Evolutionary conservation across 1,140 invertebrate genomes (phyloP), one percentile per base, ranked within the genome.

Genomic region (Sweltsa coloradensis): DNA sequence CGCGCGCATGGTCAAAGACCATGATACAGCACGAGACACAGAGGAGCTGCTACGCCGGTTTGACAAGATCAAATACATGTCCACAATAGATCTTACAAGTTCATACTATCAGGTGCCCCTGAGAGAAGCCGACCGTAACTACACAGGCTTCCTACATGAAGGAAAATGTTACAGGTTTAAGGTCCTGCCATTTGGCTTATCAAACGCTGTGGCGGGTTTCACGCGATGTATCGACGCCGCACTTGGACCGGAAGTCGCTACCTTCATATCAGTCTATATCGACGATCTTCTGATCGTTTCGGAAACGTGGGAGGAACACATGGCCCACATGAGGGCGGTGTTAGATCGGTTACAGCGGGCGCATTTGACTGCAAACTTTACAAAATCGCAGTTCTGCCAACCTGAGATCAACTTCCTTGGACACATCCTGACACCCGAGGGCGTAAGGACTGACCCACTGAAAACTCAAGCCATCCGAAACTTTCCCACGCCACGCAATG

Each of bases 91-190:
- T 48, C 46, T 67, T 16, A 49, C 45, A 9, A 51, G 52, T 21
- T 55, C 57, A 6, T 65, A 61, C 53, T 64, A 58, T 57, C 63
- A 64, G 49, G 56, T 64, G 11, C 53, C 57, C 0, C 44, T 64
- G 16, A 42, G 34, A 4, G 23, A 46, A 31, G 43, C 57, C 2
- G 57, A 55, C 29, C 48, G 44, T 11, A 53, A 59, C 23, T 63
- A 58, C 45, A 64, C 62, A 1, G 57, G 57, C 0, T 66, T 63
- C 49, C 27, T 55, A 5, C 57, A 58, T 49, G 53, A 61, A 39
- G 51, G 53, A 0, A 51, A 53, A 42, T 49, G 53, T n/a, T 64
- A 61, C 47, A 52, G 56, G 0, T 65, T 60, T 45, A 47, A 54
- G 36, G 54, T 57, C 0, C 36, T 66, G 4, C 61, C 60, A 1